phyloP scores from a whole-genome alignment of 2,113 vertebrate genomes.

The Macquaria ambigua region DNA sequence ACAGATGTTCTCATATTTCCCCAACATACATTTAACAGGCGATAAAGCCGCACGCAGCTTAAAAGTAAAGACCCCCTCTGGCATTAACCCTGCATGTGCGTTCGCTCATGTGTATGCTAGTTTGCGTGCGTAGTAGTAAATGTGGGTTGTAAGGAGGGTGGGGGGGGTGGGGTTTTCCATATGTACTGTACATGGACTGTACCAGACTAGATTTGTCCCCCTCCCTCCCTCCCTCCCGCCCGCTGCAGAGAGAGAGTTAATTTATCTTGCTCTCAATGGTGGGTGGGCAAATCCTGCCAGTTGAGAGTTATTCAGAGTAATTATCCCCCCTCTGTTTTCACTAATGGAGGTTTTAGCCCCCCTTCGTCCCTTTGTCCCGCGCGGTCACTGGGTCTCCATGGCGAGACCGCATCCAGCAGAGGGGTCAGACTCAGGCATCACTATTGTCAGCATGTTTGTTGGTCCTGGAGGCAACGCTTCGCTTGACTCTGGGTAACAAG shows the following conservation, averaged over 20 bases:
- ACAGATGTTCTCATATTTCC: constrained; percentile 70
- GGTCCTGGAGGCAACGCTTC: constrained; percentile 40
- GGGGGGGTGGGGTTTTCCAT: constrained; percentile 9
- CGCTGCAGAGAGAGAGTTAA: constrained; percentile 54
- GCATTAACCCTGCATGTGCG: constrained; percentile 60
- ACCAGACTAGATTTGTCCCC: constrained; percentile 18
- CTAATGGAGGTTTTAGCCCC: constrained; percentile 66
- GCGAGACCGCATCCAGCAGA: constrained; percentile 36
- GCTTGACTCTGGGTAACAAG: constrained; percentile 11
- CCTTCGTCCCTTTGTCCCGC: constrained; percentile 50
- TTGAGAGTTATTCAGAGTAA: constrained; percentile 75
- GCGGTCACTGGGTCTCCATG: constrained; percentile 53
- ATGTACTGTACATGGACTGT: constrained; percentile 62
- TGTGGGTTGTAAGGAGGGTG: constrained; percentile 39
- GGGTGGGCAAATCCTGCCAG: constrained; percentile 69
- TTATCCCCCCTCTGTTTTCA: constrained; percentile 68
- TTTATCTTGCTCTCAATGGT: constrained; percentile 67
- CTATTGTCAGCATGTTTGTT: constrained; percentile 50
- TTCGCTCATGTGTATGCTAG: constrained; percentile 73
- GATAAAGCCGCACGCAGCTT: constrained; percentile 59
- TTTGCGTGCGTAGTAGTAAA: constrained; percentile 71
- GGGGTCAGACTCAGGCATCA: constrained; percentile 18
- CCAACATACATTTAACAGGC: constrained; percentile 75
- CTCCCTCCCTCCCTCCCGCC: constrained; percentile 11
- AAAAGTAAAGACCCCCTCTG: constrained; percentile 48